These are phyloP conservation scores for Rhabdomys dilectus DNA, from an alignment of 2,113 vertebrate genomes.

Conservation along the genomic window DNA sequence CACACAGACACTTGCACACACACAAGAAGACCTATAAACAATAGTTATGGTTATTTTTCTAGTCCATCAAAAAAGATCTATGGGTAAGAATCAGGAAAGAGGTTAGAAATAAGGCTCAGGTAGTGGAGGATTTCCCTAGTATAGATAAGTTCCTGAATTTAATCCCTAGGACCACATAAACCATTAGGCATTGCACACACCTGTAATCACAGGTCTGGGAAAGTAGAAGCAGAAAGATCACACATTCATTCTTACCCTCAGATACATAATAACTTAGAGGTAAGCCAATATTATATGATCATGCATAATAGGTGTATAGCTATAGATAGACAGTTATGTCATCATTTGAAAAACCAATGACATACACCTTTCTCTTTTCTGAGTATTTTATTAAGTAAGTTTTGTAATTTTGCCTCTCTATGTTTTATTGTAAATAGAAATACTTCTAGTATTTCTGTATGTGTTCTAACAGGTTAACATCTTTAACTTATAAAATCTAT, in stretches of 20 bases:
- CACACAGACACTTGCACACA: neutral
- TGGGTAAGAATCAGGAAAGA: neutral
- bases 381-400: neutral
- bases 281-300: neutral
- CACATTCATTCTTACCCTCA: neutral
- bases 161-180: neutral
- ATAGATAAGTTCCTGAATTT: neutral
- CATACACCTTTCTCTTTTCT: neutral
- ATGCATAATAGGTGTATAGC: neutral
- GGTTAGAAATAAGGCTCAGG: neutral
- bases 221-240: neutral
- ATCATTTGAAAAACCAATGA: neutral
- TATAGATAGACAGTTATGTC: too few relatives aligned
- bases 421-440: neutral
- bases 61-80: neutral
- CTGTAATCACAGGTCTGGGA: neutral
- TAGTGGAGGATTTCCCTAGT: neutral
- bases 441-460: neutral
- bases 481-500: neutral
- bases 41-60: conserved; percentile 6
- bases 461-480: neutral
- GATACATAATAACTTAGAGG: neutral
- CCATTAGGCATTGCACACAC: neutral
- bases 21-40: neutral
- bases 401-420: neutral